Evolutionary conservation across 2,113 vertebrate species (phyloP), one percentile per base, ranked within the genome.

Genomic region (Phainopepla nitens): DNA sequence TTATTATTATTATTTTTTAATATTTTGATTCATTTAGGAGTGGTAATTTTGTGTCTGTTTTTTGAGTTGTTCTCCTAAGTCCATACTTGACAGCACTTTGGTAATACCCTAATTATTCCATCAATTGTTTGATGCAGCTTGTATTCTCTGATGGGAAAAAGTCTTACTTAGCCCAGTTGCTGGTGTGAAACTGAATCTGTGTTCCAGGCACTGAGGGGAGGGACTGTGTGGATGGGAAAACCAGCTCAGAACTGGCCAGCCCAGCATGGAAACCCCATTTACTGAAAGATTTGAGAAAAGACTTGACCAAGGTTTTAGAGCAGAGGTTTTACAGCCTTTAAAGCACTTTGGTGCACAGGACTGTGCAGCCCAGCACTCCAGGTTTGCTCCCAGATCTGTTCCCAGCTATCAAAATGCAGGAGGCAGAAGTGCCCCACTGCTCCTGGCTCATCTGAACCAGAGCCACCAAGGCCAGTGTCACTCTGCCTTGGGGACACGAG

Each of bases 91-190:
- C 89, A 89, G 91, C 91, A 91, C 87, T 96, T 95, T 92, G 91
- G 87, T 95, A 89, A 92, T 90, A 82, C 76, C 72, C 85, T 58
- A 72, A 88, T 95, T 97, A 95, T 95, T 87, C 93, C 96, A 97
- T 96, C 96, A 96, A 93, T 96, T 97, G 87, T 97, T 97, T 96
- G 97, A 96, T 97, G 97, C 94, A 94, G 93, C 39, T 94, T 23
- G 95, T 96, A 96, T 97, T 97, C 97, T 97, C 97, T 1, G 39
- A 96, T 96, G 96, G 96, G 96, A 96, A 97, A 92, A 92, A 69
- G 66, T 94, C 93, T 92, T 94, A 88, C 64, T 70, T 69, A 88
- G 91, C 82, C 95, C 88, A 84, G 45, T 70, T 82, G 84, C 71
- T 94, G 88, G 88, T 95, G 92, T 95, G 95, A 94, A 89, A 80